Base-by-base conservation (phyloP, 2,888 invertebrate genomes). In the Ornithoptera alexandrae region DNA sequence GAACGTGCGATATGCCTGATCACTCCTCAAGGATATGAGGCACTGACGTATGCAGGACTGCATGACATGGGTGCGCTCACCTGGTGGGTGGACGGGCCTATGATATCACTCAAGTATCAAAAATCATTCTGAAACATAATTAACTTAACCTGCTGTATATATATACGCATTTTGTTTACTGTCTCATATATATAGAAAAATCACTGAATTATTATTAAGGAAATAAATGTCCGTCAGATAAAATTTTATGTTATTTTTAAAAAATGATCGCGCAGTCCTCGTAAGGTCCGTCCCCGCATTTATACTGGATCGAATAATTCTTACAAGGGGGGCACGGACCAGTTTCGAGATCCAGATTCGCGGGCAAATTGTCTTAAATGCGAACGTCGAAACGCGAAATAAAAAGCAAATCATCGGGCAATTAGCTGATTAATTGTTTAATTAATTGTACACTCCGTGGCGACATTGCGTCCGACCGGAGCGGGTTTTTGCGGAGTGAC, bases 371-470 rank as follows among this genome's bases (percentile, higher is more conserved):
- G 89, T 82, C 81, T 81, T 84, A 83, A 88, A 82, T 76, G 80
- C 80, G 68, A 60, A 65, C 68, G 77, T 71, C 70, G 73, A 72
- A 78, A 79, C 74, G 77, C 75, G 77, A 74, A 70, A 74, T 76
- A 90, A 92, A 90, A 92, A 92, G 85, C 85, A 88, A 91, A 90
- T 89, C 89, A 86, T 86, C 84, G 74, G 79, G 86, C 86, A 92
- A 91, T 91, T 91, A 85, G 86, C 83, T 88, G 90, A 92, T 92
- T 92, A 92, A 92, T 92, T 92, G 88, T 92, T 91, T 91, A 92
- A 92, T 92, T 91, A 92, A 92, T 92, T 92, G 88, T 85, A 79
- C 82, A 81, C 80, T 79, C 77, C 78, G 80, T 77, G 81, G 72
- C 76, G 73, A 75, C 79, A 81, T 83, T 80, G 83, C 82, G 78